Conservation (phyloP, 1,140 invertebrate genomes). For the Ruditapes philippinarum region DNA sequence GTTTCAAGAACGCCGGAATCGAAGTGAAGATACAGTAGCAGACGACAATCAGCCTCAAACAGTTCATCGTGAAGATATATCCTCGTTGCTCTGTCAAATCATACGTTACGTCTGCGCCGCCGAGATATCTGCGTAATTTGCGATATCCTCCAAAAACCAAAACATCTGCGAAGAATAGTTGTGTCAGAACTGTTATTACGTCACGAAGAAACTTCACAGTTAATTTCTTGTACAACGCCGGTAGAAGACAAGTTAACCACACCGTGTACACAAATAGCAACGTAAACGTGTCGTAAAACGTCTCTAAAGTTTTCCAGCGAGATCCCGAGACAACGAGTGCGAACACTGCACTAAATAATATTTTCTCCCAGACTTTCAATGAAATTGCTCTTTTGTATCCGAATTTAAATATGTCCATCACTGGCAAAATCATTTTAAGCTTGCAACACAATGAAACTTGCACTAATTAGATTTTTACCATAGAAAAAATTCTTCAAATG, state of each 20-base stretch:
- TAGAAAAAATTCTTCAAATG: no score
- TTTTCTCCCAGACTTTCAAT: background rate
- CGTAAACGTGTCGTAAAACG: conserved; percentile 19
- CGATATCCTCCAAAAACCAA: conserved; percentile 40
- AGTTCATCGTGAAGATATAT: conserved; percentile 23
- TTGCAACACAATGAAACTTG: no score
- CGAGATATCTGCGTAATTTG: background rate
- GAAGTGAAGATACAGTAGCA: background rate
- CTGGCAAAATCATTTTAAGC: background rate
- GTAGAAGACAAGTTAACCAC: conserved; percentile 21
- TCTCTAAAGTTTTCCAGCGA: background rate
- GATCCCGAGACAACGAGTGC: background rate
- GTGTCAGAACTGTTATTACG: background rate
- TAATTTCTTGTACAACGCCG: conserved; percentile 24
- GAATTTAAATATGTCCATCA: background rate
- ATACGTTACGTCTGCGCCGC: background rate
- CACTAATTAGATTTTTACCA: no score
- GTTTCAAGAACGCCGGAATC: background rate
- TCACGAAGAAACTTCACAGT: background rate
- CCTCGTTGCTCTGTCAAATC: background rate
- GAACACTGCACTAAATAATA: background rate
- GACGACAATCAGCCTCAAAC: background rate
- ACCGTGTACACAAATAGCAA: conserved; percentile 33
- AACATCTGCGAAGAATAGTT: conserved; percentile 33
- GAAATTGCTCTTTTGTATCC: background rate